Evolutionary conservation across 2,888 invertebrate genomes (phyloP), one percentile per base, ranked within the genome.

Genomic region (Steinernema scapterisci): DNA sequence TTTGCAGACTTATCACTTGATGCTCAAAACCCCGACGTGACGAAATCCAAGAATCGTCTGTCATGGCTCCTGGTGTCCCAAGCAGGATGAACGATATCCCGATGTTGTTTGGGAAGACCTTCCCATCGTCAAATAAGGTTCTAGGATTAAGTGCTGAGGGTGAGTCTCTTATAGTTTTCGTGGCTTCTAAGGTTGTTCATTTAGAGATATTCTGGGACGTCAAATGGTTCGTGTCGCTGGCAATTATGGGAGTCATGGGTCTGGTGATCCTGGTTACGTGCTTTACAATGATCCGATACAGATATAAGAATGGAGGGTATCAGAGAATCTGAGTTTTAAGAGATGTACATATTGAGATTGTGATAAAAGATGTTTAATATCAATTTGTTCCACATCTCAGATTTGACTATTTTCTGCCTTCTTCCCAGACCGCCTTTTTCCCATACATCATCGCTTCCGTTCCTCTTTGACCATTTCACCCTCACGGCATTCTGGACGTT

Each of bases 161-260:
- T 54, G 27, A 54, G 54, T 54, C 25, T 7, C 9, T 44, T 11
- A 23, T 23, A 23, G 21, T 3, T 21, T 54, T 54, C 23, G 13
- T 23, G 27, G 27, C 25, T 54, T 2, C 7, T 11, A 44, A 44
- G 16, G 7, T 44, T 16, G 45, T 44, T 44, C 9, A 13, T 54
- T 54, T 54, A 54, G 54, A 54, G 54, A 54, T 54, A 21, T 54
- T 25, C 16, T 54, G 54, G 54, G 54, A 54, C 54, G 54, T 54
- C 25, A 21, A 27, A 21, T 54, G 54, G 54, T 54, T 54, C 25
- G 27, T 54, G 7, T 54, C 54, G 23, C 54, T 54, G 11, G 25
- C 54, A 11, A 27, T 54, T 3, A 54, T 54, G 54, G 54, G 54
- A 6, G 16, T 54, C 19, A 54, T 54, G 54, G 23, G 21, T 21